Evolutionary conservation across 2,113 vertebrate genomes (phyloP).

Genomic region (Ranitomeya imitator): DNA sequence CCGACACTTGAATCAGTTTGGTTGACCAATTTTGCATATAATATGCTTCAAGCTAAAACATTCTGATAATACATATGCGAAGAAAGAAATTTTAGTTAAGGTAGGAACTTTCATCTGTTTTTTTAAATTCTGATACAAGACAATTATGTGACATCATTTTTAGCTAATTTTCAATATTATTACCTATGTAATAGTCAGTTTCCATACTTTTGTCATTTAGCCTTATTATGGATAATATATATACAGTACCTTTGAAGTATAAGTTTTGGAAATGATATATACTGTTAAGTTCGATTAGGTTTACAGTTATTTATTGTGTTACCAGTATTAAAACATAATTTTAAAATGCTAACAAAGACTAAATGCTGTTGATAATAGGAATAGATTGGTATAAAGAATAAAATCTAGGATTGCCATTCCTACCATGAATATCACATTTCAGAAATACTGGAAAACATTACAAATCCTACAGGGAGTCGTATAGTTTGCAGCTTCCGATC

Average conservation of each 20-base stretch:
- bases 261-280: not conserved
- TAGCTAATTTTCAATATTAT: not conserved
- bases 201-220: not conserved
- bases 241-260: not conserved
- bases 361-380: not conserved
- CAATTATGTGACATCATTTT: not conserved
- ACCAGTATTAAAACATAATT: not conserved
- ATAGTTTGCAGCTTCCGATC: conserved; percentile 23
- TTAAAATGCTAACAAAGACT: not conserved
- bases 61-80: not conserved
- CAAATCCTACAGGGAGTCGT: conserved; percentile 22
- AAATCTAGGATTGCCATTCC: not conserved
- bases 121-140: not conserved
- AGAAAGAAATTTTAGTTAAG: not conserved
- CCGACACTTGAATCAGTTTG: not conserved
- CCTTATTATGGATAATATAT: not conserved
- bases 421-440: conserved; percentile 17
- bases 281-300: not conserved
- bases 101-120: not conserved
- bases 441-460: conserved; percentile 41
- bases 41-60: not conserved
- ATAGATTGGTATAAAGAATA: not conserved
- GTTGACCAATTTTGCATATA: not conserved
- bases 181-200: not conserved
- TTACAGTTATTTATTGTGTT: not conserved